A percentile compares a stretch with the other conserved stretches of the same genome.
These are phyloP conservation scores for Empis livida DNA, from an alignment of 2,888 invertebrate species.

Conservation along the genomic window DNA sequence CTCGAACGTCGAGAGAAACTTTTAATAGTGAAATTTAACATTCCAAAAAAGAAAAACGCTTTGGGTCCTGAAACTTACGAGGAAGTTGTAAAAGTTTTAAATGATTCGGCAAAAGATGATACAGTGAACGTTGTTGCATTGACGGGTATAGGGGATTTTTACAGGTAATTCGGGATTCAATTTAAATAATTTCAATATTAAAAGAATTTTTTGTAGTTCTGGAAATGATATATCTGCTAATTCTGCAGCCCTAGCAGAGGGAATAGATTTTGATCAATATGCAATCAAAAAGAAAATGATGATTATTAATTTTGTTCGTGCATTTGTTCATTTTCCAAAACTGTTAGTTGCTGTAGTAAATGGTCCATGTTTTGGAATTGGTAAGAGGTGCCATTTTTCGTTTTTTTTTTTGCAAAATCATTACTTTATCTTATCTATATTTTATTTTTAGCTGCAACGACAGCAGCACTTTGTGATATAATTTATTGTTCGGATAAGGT, in stretches of 20 bases:
- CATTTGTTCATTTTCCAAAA: conserved; percentile 80
- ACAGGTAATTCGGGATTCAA: conserved; percentile 25
- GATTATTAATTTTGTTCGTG: conserved; percentile 50
- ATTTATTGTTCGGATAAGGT: conserved; percentile 79
- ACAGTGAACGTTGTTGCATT: conserved; percentile 55
- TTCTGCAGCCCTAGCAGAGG: not conserved
- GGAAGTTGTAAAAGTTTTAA: conserved; percentile 48
- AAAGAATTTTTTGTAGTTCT: conserved; percentile 53
- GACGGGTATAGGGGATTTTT: conserved; percentile 39
- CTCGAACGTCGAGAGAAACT: conserved; percentile 38
- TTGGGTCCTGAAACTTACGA: conserved; percentile 54
- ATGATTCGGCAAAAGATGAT: conserved; percentile 54
- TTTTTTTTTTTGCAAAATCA: no score
- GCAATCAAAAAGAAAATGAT: conserved; percentile 20
- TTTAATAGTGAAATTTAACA: conserved; percentile 53
- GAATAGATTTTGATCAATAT: conserved; percentile 22
- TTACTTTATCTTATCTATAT: no score
- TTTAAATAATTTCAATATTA: not conserved
- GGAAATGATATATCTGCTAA: conserved; percentile 58
- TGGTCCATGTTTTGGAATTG: conserved; percentile 87
- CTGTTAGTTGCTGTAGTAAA: conserved; percentile 77
- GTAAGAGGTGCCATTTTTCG: conserved; percentile 14
- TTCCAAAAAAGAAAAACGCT: conserved; percentile 71
- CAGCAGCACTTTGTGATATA: conserved; percentile 72
- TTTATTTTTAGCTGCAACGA: conserved; percentile 49